Evolutionary conservation across 30 jellyfish, hydroid and myxozoan species (phyloP), one percentile per base, ranked within the genome.

Genomic region (Cassiopea andromeda): DNA sequence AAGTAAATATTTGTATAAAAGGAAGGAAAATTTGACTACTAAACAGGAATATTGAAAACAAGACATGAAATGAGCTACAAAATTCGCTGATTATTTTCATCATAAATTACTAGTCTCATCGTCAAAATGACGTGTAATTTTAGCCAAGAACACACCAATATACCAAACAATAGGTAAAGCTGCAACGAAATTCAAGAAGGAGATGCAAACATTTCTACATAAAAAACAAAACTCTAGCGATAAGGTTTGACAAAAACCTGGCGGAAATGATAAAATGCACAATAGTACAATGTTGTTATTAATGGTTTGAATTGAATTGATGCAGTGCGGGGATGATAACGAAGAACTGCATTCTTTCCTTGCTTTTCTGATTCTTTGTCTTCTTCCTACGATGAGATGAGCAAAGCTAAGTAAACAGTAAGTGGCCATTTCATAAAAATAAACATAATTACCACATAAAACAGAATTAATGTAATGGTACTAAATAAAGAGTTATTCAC

Each of bases 181-280:
- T n/a, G n/a, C n/a, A n/a, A n/a, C n/a, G n/a, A n/a, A n/a, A n/a
- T n/a, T n/a, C n/a, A n/a, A n/a, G n/a, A n/a, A n/a, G n/a, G n/a
- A n/a, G n/a, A n/a, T n/a, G n/a, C n/a, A n/a, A n/a, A n/a, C n/a
- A 12, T 45, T 47, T 5, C 87, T 44, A 1, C n/a, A 18, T 50
- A 68, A 7, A 18, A 2, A 49, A 38, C 38, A 61, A 46, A 68
- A 17, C 85, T 15, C 14, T 6, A 18, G 14, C 59, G 6, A n/a
- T 2, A 3, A 61, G 14, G 14, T 13, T 27, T 4, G 73, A 8
- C 14, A 70, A 4, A 43, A 70, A 88, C 97, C 95, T 94, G 81
- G 2, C 90, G 97, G 69, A 75, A 94, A 77, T 94, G 98, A 69
- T 90, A 94, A 75, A 90, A 43, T 9, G 98, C 94, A 77, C 96